These are phyloP conservation scores for Pemphigus obesinymphae DNA, from an alignment of 1,140 invertebrate genomes.

Conservation along the genomic window DNA sequence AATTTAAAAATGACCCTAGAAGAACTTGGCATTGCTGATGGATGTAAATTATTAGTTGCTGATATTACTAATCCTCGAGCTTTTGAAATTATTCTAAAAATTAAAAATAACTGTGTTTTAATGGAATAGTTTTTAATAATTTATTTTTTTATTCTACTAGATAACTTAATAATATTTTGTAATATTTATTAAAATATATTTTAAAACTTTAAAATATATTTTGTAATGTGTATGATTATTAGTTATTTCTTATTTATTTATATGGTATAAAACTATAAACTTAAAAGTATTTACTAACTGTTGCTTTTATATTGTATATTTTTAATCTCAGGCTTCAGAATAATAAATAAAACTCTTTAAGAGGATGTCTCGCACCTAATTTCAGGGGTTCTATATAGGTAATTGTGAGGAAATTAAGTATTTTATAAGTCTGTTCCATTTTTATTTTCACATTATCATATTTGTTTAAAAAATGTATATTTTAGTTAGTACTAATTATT, in stretches of 20 bases:
- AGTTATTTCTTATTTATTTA: background rate
- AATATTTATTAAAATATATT: background rate
- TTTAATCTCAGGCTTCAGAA: no score
- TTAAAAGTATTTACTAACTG: no score
- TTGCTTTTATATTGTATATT: no score
- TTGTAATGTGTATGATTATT: background rate
- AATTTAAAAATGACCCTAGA: constrained; percentile 82
- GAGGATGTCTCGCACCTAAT: no score
- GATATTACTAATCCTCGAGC: constrained; percentile 84
- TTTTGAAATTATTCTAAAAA: constrained; percentile 57
- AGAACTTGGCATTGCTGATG: constrained; percentile 77
- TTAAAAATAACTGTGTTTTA: constrained; percentile 24
- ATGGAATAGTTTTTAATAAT: background rate
- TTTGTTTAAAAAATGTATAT: no score
- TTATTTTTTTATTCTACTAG: no score
- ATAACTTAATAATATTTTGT: background rate
- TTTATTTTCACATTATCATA: no score
- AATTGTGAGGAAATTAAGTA: no score
- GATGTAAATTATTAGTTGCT: constrained; percentile 79
- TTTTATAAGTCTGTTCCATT: no score
- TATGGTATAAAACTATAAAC: background rate
- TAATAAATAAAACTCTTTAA: no score
- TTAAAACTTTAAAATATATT: background rate
- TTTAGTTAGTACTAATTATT: no score
- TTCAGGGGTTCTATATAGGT: no score